phyloP scores from a whole-genome alignment of 2,113 vertebrate species.

The Cottus gobio region DNA sequence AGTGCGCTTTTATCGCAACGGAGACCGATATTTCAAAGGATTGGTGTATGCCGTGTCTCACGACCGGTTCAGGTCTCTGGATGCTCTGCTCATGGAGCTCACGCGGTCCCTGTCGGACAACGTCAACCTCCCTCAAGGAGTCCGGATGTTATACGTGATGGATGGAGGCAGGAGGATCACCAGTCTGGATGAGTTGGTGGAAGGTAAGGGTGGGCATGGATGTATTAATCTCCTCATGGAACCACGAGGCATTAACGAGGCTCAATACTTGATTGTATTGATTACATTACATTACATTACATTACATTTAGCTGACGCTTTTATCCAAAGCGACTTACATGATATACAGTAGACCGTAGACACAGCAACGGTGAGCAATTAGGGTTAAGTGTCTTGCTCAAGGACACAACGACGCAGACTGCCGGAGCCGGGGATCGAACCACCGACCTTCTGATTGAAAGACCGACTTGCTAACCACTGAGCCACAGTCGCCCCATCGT shows the following conservation, averaged over 20 bases:
- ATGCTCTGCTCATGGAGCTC: constrained; percentile 94
- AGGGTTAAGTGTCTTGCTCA: too few relatives aligned
- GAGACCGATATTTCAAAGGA: constrained; percentile 97
- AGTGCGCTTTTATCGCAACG: constrained; percentile 97
- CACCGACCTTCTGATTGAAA: too few relatives aligned
- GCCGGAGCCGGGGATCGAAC: too few relatives aligned
- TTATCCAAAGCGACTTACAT: too few relatives aligned
- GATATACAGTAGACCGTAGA: too few relatives aligned
- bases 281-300: too few relatives aligned
- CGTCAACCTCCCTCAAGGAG: constrained; percentile 95
- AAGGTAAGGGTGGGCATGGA: constrained; percentile 85
- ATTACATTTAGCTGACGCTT: too few relatives aligned
- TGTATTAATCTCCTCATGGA: neutral
- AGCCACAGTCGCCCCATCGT: too few relatives aligned
- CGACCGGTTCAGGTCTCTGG: constrained; percentile 95
- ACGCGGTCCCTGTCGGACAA: constrained; percentile 95
- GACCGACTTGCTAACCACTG: too few relatives aligned
- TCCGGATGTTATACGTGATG: constrained; percentile 91
- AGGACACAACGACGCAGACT: too few relatives aligned
- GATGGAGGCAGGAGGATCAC: constrained; percentile 91
- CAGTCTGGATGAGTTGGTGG: constrained; percentile 92
- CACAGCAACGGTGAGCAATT: too few relatives aligned
- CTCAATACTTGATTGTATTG: neutral
- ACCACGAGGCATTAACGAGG: neutral
- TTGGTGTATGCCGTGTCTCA: constrained; percentile 93